Evolutionary conservation across 2,888 invertebrate genomes (phyloP), one percentile per base, ranked within the genome.

Genomic region (Iselma pallidipennis): DNA sequence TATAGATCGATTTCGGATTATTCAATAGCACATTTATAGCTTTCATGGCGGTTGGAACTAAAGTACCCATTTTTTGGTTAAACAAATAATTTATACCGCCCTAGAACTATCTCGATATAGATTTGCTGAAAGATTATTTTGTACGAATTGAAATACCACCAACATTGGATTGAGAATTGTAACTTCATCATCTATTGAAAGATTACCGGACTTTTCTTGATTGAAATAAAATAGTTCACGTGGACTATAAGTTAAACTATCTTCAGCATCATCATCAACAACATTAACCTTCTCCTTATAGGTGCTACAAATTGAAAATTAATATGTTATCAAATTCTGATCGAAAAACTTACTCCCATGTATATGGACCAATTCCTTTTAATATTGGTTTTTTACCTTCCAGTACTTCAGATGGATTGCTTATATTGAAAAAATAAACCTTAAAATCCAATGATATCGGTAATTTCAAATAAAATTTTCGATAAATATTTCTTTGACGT

Each of bases 281-380:
- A 92, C 75, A 67, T 92, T 88, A n/a, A 89, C 86, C 80, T 94
- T 94, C 70, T 90, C 88, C 76, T 91, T 91, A 88, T 90, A 91
- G 82, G 92, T 91, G 55, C 93, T 94, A 71, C 70, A 83, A 78
- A 63, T n/a, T n/a, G n/a, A n/a, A n/a, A 16, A 3, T 9, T 33
- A 54, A 53, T n/a, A n/a, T n/a, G n/a, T n/a, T n/a, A n/a, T n/a
- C n/a, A n/a, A n/a, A n/a, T n/a, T n/a, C n/a, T n/a, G n/a, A n/a
- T n/a, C n/a, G n/a, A n/a, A n/a, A n/a, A 25, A 45, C 80, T 77
- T 73, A 83, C 83, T 78, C 75, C 66, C 83, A 85, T 55, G 79
- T 76, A 66, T 81, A 84, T 3, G 84, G 84, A n/a, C 85, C 85
- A n/a, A 82, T 66, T 77, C 85, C 81, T 45, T 76, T 68, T 6